A percentile compares a stretch with the other conserved stretches of the same genome.
Evolutionary conservation across 2,797 vertebrate genomes (phyloP).

Genomic region (Pelodytes ibericus): DNA sequence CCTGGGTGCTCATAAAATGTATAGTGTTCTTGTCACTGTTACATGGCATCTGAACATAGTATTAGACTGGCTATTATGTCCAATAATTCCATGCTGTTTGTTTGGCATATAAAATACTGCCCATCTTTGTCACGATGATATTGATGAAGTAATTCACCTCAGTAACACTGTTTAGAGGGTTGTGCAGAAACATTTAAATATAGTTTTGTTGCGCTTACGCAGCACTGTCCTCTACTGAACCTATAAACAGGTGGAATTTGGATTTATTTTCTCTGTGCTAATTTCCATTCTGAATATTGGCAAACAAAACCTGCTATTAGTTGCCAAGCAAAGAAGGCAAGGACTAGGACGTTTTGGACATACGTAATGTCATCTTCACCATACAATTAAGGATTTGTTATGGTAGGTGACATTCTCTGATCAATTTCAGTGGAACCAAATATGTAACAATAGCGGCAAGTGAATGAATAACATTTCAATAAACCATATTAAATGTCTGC

Average conservation of each 20-base stretch:
- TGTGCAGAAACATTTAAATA: too few species aligned
- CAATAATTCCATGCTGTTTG: too few species aligned
- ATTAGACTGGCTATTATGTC: too few species aligned
- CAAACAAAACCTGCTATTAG: not conserved
- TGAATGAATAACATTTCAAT: constrained; percentile 62
- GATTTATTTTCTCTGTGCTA: not conserved
- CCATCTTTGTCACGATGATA: too few species aligned
- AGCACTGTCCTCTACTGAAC: too few species aligned
- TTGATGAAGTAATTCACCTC: too few species aligned
- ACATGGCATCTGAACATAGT: too few species aligned
- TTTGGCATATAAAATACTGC: too few species aligned
- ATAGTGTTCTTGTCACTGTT: too few species aligned
- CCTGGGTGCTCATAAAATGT: too few species aligned
- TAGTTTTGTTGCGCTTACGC: too few species aligned
- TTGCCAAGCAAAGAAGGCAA: not conserved
- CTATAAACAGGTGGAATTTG: not conserved
- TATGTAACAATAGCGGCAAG: constrained; percentile 59
- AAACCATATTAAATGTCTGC: constrained; percentile 63
- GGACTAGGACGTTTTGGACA: not conserved
- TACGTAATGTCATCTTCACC: constrained; percentile 2
- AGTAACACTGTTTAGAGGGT: too few species aligned
- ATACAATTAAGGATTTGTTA: constrained; percentile 49
- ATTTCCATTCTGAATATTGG: not conserved
- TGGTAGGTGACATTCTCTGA: constrained; percentile 55
- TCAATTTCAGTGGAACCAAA: constrained; percentile 67